A percentile compares a stretch with the other conserved stretches of the same genome.
phyloP scores from a whole-genome alignment of 30 jellyfish, hydroid and myxozoan species.

The Chrysaora quinquecirrha region DNA sequence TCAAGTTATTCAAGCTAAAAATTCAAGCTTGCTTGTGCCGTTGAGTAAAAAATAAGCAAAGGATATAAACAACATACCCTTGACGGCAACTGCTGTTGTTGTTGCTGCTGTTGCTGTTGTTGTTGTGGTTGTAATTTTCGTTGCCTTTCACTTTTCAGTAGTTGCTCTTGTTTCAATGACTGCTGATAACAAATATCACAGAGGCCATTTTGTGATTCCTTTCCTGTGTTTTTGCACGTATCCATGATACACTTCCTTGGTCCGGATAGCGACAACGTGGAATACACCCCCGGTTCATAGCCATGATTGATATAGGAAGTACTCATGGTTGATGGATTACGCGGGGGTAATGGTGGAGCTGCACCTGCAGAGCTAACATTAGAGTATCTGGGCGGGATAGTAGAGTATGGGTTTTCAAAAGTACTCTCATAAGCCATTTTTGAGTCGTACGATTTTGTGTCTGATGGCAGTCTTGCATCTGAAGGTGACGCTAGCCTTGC shows the following conservation, averaged over 20 bases:
- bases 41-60: not conserved
- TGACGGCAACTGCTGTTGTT: not conserved
- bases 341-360: constrained; percentile 11
- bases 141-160: not conserved
- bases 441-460: too few relatives aligned
- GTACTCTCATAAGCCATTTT: too few relatives aligned
- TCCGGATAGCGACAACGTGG: not conserved
- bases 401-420: too few relatives aligned
- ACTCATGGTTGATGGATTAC: not conserved
- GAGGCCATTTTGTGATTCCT: constrained; percentile 8
- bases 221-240: constrained; percentile 19
- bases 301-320: constrained; percentile 26
- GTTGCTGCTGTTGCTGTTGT: not conserved
- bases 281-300: constrained; percentile 43
- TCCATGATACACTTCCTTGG: constrained; percentile 6
- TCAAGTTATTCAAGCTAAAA: too few relatives aligned
- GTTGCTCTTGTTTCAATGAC: constrained; percentile 19
- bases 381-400: too few relatives aligned
- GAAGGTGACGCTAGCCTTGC: too few relatives aligned
- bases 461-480: too few relatives aligned
- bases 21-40: too few relatives aligned
- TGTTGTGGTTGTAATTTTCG: too few relatives aligned
- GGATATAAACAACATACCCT: constrained; percentile 5
- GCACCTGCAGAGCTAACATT: too few relatives aligned
- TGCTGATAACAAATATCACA: constrained; percentile 36